Evolutionary conservation across 2,113 vertebrate species (phyloP), one percentile per base, ranked within the genome.

Genomic region (Salvator merianae): DNA sequence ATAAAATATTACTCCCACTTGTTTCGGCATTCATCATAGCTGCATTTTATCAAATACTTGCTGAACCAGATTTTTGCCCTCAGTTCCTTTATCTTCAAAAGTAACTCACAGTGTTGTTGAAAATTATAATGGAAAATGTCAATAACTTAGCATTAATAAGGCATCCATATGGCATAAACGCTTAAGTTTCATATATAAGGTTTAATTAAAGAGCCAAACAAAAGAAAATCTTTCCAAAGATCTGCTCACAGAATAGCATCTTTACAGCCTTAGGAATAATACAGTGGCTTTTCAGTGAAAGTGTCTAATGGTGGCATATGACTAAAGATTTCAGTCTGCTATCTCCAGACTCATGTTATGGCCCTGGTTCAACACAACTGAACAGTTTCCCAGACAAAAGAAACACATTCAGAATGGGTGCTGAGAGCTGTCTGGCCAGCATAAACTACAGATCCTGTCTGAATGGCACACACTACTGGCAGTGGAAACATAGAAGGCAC

Each of bases 381-480:
- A 96, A 94, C 92, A 75, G 89, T 91, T 92, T 93, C 91, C 89
- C 53, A 95, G 94, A 96, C 95, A 96, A 97, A 96, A 96, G 95
- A 90, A 90, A 91, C 94, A 95, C 90, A 87, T 95, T 96, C 93
- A 95, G 95, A 96, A 95, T 93, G 96, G 95, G 96, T 89, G 89
- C 95, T 95, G 95, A 79, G 96, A 96, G 95, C 94, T 94, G 95
- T 95, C 96, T 89, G 95, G 96, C 95, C 95, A 95, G 95, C 75
- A 91, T 88, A 87, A 79, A 87, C 95, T 89, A 86, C 84, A 90
- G 95, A 90, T 95, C 94, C 94, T 93, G 96, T 96, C 95, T 96
- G 94, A 93, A 92, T 93, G 95, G 96, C 93, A 95, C 94, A 95
- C 95, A 95, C 95, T 94, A 94, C 93, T 95, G 97, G 96, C 96